A percentile compares a stretch with the other conserved stretches of the same genome.
These are phyloP conservation scores for Aleiodes sp. DNA, from an alignment of 1,140 invertebrate species.

Conservation along the genomic window DNA sequence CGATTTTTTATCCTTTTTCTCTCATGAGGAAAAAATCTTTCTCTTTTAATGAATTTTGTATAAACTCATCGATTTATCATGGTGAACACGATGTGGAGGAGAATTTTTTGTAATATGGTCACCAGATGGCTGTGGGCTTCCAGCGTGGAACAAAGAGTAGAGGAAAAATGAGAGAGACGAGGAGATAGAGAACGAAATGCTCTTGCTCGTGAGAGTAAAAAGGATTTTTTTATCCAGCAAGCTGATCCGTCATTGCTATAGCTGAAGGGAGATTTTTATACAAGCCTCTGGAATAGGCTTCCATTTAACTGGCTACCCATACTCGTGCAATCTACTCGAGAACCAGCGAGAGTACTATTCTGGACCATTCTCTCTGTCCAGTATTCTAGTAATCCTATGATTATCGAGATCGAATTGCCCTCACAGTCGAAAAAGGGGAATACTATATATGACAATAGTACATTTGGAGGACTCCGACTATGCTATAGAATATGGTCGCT, in stretches of 20 bases:
- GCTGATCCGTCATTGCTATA: constrained; percentile 45
- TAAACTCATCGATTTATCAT: background rate
- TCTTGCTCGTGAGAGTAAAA: constrained; percentile 38
- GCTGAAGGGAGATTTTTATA: constrained; percentile 3
- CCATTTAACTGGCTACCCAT: background rate
- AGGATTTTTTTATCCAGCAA: constrained; percentile 38
- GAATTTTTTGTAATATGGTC: background rate
- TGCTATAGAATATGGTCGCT: too few species aligned
- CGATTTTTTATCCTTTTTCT: too few species aligned
- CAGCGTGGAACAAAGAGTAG: background rate
- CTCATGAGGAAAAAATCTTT: too few species aligned
- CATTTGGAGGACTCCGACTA: background rate
- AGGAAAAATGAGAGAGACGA: too few species aligned
- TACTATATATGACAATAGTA: background rate
- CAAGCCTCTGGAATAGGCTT: background rate
- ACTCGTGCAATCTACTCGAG: background rate
- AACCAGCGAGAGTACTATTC: background rate
- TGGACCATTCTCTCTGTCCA: background rate
- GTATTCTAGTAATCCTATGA: constrained; percentile 18
- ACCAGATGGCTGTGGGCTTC: background rate
- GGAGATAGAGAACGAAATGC: background rate
- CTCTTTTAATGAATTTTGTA: too few species aligned
- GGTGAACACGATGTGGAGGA: background rate
- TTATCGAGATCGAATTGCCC: constrained; percentile 25
- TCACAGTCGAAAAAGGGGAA: background rate